Evolutionary conservation across 2,888 invertebrate genomes (phyloP).

Genomic region (Glyphotaelius pellucidus): DNA sequence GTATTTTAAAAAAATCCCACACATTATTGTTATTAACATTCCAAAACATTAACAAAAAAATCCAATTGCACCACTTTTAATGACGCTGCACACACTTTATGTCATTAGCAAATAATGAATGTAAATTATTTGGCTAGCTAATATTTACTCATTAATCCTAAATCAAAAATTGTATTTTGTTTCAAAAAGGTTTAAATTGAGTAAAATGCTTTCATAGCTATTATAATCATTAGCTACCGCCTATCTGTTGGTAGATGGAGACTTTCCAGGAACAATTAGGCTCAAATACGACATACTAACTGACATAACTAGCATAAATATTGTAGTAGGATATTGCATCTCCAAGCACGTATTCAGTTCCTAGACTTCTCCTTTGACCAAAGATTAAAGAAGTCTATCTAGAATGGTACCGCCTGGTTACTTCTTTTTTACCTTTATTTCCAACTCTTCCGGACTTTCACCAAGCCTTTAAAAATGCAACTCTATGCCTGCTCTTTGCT

Average conservation of each 20-base stretch:
- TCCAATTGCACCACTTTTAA: neutral
- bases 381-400: too few species aligned
- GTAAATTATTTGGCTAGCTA: neutral
- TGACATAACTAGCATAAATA: neutral
- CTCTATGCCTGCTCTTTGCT: too few species aligned
- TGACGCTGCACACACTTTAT: neutral
- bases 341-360: too few species aligned
- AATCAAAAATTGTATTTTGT: neutral
- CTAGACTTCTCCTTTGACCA: too few species aligned
- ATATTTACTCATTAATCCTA: neutral
- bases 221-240: neutral
- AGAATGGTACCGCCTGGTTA: too few species aligned
- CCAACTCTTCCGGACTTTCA: too few species aligned
- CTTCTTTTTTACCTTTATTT: too few species aligned
- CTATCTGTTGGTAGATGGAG: neutral
- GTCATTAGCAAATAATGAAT: neutral
- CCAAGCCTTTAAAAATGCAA: too few species aligned
- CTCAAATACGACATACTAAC: neutral
- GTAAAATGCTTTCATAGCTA: neutral
- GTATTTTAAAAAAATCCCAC: too few species aligned
- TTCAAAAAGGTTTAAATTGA: neutral
- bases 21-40: too few species aligned
- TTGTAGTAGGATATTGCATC: too few species aligned
- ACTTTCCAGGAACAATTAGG: neutral
- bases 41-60: neutral